Base-by-base conservation (phyloP, 2,113 vertebrate species). In the Microtus richardsoni region DNA sequence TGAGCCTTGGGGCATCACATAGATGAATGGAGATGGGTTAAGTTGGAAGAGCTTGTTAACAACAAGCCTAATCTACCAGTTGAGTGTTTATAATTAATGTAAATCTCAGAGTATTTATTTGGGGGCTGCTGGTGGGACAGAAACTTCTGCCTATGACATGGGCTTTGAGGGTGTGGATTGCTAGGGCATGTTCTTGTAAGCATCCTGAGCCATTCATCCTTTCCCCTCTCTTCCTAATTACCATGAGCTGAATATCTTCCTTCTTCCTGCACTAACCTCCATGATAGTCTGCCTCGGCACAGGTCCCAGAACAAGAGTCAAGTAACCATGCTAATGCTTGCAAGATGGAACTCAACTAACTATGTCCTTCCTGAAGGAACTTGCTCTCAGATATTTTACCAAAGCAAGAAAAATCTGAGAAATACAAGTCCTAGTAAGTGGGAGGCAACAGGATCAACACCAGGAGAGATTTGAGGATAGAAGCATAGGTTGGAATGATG, bases 121-220 rank as follows among this genome's bases (percentile, higher is more conserved):
- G 64, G 12, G 28, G 33, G 64, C 1, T 33, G 64, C 28, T 66
- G 64, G 28, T 66, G 64, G 64, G 28, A 66, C 64, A 66, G 64
- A 66, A 66, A 33, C 10, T 30, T 66, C 64, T 26, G 24, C 12
- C 28, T 33, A 33, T 10, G 30, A 66, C 64, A 33, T 49, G 54
- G 13, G 21, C 28, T 62, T 62, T 74, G 71, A 64, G 24, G 26
- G 60, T 7, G 1, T 39, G 24, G 13, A 7, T 33, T 2, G 3
- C 11, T 41, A 66, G 41, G 39, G 36, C 36, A 30, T 77, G 60
- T 6, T 21, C 28, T 5, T 78, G 36, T 33, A 68, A 52, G 26
- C 28, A 17, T 33, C 24, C 7, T 33, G 60, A 49, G 11, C 6
- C 2, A 26, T 6, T 52, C 1, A 12, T 17, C 28, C 3, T 1